phyloP scores from a whole-genome alignment of 2,888 invertebrate species.

The Hirtodrosophila cameraria region DNA sequence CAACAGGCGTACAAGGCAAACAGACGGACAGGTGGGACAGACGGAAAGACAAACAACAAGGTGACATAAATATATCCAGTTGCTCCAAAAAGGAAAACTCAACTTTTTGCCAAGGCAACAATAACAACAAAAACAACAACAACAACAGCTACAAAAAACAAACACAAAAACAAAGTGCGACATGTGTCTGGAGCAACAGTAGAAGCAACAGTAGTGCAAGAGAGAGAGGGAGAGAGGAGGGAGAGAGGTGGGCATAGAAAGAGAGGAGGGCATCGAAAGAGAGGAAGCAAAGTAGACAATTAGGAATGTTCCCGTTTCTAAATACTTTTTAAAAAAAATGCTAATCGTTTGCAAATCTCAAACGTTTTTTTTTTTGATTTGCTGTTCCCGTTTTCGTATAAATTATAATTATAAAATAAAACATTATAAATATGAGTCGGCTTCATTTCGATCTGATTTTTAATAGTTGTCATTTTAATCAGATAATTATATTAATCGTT shows the following conservation, averaged over 20 bases:
- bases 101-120: slow-evolving; percentile 46
- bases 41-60: slow-evolving; percentile 51
- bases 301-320: no score
- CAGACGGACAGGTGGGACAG: neutral
- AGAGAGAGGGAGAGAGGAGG: neutral
- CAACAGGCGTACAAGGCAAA: slow-evolving; percentile 13
- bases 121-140: neutral
- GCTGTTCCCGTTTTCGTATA: no score
- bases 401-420: no score
- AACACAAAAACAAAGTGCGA: slow-evolving; percentile 8
- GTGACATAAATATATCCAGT: slow-evolving; percentile 77
- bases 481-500: no score
- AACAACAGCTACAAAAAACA: slow-evolving; percentile 1
- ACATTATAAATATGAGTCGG: no score
- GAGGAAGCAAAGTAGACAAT: neutral
- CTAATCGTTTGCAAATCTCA: no score
- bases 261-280: no score
- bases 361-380: no score
- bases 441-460: no score
- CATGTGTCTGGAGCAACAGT: neutral
- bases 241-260: no score
- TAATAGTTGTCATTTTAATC: no score
- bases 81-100: slow-evolving; percentile 67
- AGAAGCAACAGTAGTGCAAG: neutral
- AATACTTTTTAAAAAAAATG: no score